phyloP scores from a whole-genome alignment of 2,113 vertebrate species.

The Antigone vipio region DNA sequence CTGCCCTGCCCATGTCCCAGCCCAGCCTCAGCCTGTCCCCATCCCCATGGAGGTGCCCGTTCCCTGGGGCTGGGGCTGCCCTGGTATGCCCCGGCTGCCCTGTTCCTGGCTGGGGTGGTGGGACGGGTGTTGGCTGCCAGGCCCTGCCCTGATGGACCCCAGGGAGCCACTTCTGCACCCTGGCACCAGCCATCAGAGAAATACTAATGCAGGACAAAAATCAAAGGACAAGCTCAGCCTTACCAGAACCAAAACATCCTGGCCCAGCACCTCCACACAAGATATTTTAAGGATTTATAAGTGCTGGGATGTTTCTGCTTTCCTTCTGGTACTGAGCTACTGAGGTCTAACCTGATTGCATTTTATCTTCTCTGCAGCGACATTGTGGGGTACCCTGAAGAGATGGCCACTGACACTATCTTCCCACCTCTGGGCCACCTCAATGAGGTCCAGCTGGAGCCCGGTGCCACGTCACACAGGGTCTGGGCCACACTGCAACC shows the following conservation, averaged over 20 bases:
- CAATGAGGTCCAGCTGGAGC: not conserved
- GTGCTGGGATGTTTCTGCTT: not conserved
- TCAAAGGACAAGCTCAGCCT: not conserved
- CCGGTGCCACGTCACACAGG: not conserved
- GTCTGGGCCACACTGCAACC: not conserved
- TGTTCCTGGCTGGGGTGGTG: too few relatives aligned
- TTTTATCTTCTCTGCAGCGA: not conserved
- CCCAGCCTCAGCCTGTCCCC: rapidly evolving
- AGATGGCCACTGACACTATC: not conserved
- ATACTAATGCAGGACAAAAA: not conserved
- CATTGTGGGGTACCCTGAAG: not conserved
- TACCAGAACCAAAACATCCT: not conserved
- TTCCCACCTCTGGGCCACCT: not conserved
- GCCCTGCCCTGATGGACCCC: not conserved
- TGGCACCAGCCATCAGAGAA: not conserved
- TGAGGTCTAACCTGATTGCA: rapidly evolving
- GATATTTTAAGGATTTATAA: not conserved
- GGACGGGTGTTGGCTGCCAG: not conserved
- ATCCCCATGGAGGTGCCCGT: rapidly evolving
- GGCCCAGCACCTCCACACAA: not conserved
- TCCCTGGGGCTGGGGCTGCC: rapidly evolving
- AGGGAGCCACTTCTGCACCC: rapidly evolving
- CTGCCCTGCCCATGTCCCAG: not conserved
- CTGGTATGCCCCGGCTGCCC: rapidly evolving
- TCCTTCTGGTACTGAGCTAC: not conserved